phyloP scores from a whole-genome alignment of 2,888 invertebrate species.

The Cinara cedri region DNA sequence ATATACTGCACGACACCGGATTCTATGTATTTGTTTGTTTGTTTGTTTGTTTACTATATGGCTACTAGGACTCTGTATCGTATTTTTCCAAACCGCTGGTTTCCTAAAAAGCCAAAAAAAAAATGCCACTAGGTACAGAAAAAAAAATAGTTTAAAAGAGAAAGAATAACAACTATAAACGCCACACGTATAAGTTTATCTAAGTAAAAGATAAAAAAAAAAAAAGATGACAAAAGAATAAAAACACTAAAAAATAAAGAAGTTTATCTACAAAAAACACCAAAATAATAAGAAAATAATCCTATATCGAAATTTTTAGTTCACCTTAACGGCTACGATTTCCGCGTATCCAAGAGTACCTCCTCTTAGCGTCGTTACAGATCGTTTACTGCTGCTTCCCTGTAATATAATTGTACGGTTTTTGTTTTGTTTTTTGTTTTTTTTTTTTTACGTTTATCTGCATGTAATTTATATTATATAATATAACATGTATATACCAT shows the following conservation, averaged over 20 bases:
- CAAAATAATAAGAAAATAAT: constrained; percentile 18
- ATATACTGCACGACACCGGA: background rate
- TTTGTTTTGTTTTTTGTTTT: background rate
- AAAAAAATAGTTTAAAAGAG: constrained; percentile 16
- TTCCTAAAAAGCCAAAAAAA: constrained; percentile 58
- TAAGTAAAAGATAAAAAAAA: constrained; percentile 6
- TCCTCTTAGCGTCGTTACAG: constrained; percentile 87
- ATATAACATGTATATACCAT: too few species aligned
- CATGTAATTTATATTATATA: too few species aligned
- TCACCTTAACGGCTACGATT: constrained; percentile 97
- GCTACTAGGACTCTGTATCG: constrained; percentile 8
- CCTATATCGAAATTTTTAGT: constrained; percentile 58
- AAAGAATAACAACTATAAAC: constrained; percentile 15
- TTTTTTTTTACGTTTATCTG: background rate
- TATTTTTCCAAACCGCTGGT: constrained; percentile 25
- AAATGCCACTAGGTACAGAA: too few species aligned
- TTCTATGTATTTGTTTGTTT: background rate
- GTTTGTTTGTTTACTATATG: background rate
- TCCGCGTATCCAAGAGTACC: constrained; percentile 89
- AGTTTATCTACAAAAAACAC: constrained; percentile 50
- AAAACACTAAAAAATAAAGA: constrained; percentile 15
- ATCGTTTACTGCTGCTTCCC: constrained; percentile 76
- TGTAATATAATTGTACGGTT: constrained; percentile 52
- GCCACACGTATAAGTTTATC: background rate
- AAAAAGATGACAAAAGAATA: constrained; percentile 56